Evolutionary conservation across 2,797 vertebrate genomes (phyloP), one percentile per base, ranked within the genome.

Genomic region (Chromis chromis): DNA sequence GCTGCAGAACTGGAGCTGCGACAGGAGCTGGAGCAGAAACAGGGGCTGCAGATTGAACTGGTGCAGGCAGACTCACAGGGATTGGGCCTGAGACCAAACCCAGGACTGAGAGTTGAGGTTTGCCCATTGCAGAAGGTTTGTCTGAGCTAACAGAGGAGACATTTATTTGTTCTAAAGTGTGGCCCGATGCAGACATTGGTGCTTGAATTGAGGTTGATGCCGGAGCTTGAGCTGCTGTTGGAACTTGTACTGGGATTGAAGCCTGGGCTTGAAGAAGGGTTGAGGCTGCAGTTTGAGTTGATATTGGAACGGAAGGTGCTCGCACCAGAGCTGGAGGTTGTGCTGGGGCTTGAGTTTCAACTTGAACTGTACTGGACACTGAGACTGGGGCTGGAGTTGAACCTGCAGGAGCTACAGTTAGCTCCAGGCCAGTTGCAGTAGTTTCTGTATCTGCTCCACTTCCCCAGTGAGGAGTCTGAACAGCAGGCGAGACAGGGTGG

Each of bases 391-490:
- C 71, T 39, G 74, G 70, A 31, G 42, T 55, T 77, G 74, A 65
- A 31, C 54, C 48, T 57, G 65, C 4, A 52, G 73, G 31, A 27
- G 65, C 67, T 60, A 49, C 59, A 54, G 55, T 62, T 70, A 86
- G 70, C 63, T 89, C 79, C 10, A 66, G 56, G 8, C 57, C 56
- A 17, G 74, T 69, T 69, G 72, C 46, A 50, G 83, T 40, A 4
- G 80, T 64, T 50, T 90, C 89, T 66, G 69, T 31, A 53, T 94
- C 88, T 28, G 78, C 49, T 77, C 83, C 70, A 0, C 60, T 81
- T 79, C 84, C 85, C 86, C 90, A 90, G 55, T 81, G 70, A 53
- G 82, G 60, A 71, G 83, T 74, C 55, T 88, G 92, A 71, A 85
- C 71, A 67, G 75, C 65, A 54, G 88, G 65, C n/a, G 85, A 52